Evolutionary conservation across 2,113 vertebrate species (phyloP).

Genomic region (Forbesichthys agassizii): DNA sequence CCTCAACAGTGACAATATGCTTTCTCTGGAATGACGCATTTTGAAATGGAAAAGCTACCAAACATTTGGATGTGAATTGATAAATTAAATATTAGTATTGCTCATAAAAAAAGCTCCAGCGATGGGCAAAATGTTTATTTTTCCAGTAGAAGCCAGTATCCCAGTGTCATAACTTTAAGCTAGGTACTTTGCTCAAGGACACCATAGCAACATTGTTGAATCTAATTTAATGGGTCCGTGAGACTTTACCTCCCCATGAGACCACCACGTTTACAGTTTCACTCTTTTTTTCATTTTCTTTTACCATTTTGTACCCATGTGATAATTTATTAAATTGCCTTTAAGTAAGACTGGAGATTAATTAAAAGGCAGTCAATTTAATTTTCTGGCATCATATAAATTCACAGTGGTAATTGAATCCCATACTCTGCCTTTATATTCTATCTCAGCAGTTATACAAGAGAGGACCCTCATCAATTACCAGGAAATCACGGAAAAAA

Average conservation of each 20-base stretch:
- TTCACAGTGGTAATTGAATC: conserved; percentile 74
- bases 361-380: conserved; percentile 78
- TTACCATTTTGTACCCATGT: conserved; percentile 23
- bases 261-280: not conserved
- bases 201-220: not conserved
- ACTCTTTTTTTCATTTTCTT: conserved; percentile 2
- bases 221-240: conserved; percentile 14
- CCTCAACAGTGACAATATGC: conserved; percentile 22
- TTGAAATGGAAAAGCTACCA: no score
- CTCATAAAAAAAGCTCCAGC: no score
- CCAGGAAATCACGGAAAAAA: conserved; percentile 41
- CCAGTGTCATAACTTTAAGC: not conserved
- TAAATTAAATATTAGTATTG: no score
- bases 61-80: no score
- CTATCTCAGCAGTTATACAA: conserved; percentile 46
- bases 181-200: not conserved
- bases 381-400: conserved; percentile 72
- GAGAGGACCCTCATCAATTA: conserved; percentile 61
- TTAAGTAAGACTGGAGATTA: conserved; percentile 79
- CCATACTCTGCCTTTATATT: conserved; percentile 56
- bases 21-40: conserved; percentile 30
- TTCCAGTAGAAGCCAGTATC: not conserved
- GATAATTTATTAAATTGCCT: conserved; percentile 79
- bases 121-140: no score
- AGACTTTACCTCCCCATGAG: conserved; percentile 46